Percentiles rank a stretch among this genome's conserved stretches.
phyloP scores from a whole-genome alignment of 2,888 invertebrate genomes.

The Trachelus tabidus region DNA sequence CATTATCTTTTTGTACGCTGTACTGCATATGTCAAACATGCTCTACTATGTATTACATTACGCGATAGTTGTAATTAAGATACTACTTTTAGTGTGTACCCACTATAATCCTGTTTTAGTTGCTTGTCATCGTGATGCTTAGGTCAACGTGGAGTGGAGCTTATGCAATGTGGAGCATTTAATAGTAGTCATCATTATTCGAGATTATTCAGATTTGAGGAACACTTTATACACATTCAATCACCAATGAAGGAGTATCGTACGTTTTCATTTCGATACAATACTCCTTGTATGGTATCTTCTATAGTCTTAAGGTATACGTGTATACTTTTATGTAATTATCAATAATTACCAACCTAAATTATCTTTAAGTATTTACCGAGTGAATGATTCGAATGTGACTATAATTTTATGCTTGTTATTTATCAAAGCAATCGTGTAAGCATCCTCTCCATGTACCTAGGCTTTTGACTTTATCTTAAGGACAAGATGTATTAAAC shows the following conservation, averaged over 20 bases:
- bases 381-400: background rate
- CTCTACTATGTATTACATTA: background rate
- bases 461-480: constrained; percentile 31
- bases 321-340: background rate
- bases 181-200: background rate
- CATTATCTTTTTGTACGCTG: background rate
- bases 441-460: background rate
- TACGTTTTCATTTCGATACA: background rate
- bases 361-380: background rate
- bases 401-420: background rate
- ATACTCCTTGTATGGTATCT: background rate
- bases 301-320: background rate
- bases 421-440: background rate
- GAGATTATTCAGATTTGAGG: background rate
- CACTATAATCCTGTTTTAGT: background rate
- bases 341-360: background rate
- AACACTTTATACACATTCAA: background rate
- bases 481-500: constrained; percentile 40
- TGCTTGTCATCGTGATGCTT: background rate
- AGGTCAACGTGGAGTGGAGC: background rate
- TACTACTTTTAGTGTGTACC: background rate
- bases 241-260: background rate
- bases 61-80: background rate
- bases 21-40: background rate
- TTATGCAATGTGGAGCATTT: background rate